These are phyloP conservation scores for Engystomops pustulosus DNA, from an alignment of 2,113 vertebrate genomes.

Conservation along the genomic window DNA sequence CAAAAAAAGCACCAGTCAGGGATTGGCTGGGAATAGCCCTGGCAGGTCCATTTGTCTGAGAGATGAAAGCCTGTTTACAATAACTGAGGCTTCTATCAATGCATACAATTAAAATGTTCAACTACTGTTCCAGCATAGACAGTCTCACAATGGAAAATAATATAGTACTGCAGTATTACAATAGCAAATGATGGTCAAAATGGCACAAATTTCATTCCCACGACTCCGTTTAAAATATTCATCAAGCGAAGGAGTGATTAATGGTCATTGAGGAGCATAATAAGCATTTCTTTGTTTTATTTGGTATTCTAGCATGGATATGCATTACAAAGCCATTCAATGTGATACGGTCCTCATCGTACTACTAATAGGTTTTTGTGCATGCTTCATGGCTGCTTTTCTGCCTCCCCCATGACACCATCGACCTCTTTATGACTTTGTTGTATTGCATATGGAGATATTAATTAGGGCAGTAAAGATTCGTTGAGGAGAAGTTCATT, in stretches of 20 bases:
- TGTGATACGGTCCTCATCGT: background rate
- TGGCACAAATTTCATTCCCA: background rate
- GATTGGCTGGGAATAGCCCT: background rate
- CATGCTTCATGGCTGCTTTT: background rate
- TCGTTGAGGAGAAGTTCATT: constrained; percentile 7
- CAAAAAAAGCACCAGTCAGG: background rate
- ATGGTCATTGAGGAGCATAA: background rate
- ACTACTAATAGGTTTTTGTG: constrained; percentile 20
- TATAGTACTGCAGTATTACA: background rate
- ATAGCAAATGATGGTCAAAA: background rate
- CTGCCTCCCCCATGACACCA: background rate
- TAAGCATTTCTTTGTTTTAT: background rate
- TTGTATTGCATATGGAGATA: background rate
- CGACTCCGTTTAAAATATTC: background rate
- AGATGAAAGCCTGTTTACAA: background rate
- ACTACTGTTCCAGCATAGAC: background rate
- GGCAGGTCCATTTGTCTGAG: background rate
- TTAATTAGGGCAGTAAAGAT: background rate
- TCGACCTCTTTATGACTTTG: constrained; percentile 18
- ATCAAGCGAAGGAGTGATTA: background rate
- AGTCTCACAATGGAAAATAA: background rate
- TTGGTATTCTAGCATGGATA: background rate
- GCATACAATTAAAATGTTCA: background rate
- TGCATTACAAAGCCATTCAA: background rate
- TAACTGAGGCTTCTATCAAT: background rate